Evolutionary conservation across 2,888 invertebrate species (phyloP), one percentile per base, ranked within the genome.

Genomic region (Drosophila ochracea): DNA sequence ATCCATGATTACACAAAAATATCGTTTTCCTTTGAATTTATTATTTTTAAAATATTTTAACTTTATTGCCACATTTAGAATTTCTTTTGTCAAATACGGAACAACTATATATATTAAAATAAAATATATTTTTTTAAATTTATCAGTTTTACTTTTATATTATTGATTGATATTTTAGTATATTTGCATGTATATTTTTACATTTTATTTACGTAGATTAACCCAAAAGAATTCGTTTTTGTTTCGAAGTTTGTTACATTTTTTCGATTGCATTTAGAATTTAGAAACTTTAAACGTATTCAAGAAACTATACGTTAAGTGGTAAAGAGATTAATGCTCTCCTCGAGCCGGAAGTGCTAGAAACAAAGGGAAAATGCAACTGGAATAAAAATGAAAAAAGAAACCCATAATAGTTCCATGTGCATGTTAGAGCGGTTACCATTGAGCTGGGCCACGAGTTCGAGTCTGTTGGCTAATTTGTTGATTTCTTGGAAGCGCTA

Each of bases 401-500:
- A 63, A 54, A 37, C 37, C 43, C 33, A 62, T 69, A 68, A 59
- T 54, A 66, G 58, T 39, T 16, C 31, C 60, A 73, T 59, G 68
- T 69, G 70, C 76, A 75, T 69, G 75, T 66, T 65, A 9, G 25
- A 10, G 41, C 30, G 58, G 30, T 33, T 39, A 43, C 49, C 64
- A 43, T 25, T 43, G 49, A 41, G 55, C 35, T 37, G 35, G 5
- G n/a, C 31, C 25, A 31, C 21, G 2, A 58, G 52, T 72, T 78
- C 11, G 68, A 68, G 68, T 73, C 66, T 68, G 62, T 75, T 71
- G 73, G 78, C 76, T 89, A 87, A 87, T 89, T 87, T 84, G 72
- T 71, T 80, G 75, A 41, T 73, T 89, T 85, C 83, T 77, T 80
- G 80, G 83, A 87, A 83, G 76, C 84, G 78, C 89, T 86, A 86